Base-by-base conservation (phyloP, 1,140 invertebrate species). In the Wasmannia auropunctata region DNA sequence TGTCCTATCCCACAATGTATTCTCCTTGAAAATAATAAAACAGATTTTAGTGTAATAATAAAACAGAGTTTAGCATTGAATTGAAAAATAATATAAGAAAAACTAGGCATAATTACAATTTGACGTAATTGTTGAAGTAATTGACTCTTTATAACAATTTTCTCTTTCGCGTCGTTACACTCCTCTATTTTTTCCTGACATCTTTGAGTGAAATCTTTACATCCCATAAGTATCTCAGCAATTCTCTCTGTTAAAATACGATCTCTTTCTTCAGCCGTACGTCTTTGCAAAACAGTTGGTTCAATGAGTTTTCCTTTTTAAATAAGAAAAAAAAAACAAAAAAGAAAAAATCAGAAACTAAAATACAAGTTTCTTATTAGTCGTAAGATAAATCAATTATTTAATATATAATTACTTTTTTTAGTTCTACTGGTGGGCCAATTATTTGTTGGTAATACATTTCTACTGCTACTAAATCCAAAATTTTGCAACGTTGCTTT, bases 201-300 rank as follows among this genome's bases (percentile, higher is more conserved):
- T 22, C 54, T 65, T 92, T 94, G 93, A 69, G 92, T 93, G 65
- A 93, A 69, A 28, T 86, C 86, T 79, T 94, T 93, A 74, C 92
- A 91, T 56, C 91, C 93, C 46, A 95, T 93, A 67, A 96, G 86
- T 85, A 95, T 88, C 58, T 94, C 93, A 65, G 94, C 94, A 83
- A 95, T 95, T 93, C 92, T 96, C 87, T 96, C 95, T 77, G 95
- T 93, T 80, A 96, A 90, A n/a, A 95, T 91, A 49, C 92, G 91
- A 72, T 94, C 93, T 80, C 93, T 94, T 54, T 95, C 94, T 90
- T 94, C 93, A 87, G 93, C 81, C 5, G 95, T 92, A 83, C 95
- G 88, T 62, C 87, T 95, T 89, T 95, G 92, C 28, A 96, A 89
- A 69, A 93, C 65, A 58, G 94, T 95, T 46, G 91, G 77, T 67